phyloP scores from a whole-genome alignment of 2,797 vertebrate species.

The Anguilla pacifica region DNA sequence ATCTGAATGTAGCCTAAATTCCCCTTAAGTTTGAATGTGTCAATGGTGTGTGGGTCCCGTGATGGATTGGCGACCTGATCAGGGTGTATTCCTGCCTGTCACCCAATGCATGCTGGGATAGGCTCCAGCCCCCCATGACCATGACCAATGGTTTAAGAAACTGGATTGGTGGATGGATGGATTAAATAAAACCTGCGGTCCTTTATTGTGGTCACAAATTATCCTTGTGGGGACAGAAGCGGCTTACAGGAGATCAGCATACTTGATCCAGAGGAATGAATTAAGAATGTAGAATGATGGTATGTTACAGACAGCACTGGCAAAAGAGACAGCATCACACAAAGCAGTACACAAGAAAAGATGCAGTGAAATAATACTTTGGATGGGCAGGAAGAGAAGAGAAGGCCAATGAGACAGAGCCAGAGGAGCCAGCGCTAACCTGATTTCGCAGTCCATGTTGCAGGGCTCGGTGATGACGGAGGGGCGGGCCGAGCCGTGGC shows the following conservation, averaged over 20 bases:
- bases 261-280: not conserved
- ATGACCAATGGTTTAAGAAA: not conserved
- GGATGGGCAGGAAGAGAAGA: not conserved
- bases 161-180: not conserved
- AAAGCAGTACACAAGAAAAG: not conserved
- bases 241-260: not conserved
- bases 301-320: not conserved
- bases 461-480: slow-evolving; percentile 83
- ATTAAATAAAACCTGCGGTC: not conserved
- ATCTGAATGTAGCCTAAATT: not conserved
- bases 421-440: slow-evolving; percentile 66
- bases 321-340: not conserved
- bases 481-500: slow-evolving; percentile 81
- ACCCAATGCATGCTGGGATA: not conserved
- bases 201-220: not conserved
- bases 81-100: not conserved
- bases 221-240: not conserved
- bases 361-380: not conserved
- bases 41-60: not conserved
- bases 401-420: not conserved
- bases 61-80: not conserved
- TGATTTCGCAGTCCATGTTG: slow-evolving; percentile 92
- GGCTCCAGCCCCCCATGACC: not conserved
- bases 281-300: not conserved
- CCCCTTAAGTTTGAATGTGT: not conserved